phyloP scores from a whole-genome alignment of 2,113 vertebrate genomes.

The Vicugna pacos region DNA sequence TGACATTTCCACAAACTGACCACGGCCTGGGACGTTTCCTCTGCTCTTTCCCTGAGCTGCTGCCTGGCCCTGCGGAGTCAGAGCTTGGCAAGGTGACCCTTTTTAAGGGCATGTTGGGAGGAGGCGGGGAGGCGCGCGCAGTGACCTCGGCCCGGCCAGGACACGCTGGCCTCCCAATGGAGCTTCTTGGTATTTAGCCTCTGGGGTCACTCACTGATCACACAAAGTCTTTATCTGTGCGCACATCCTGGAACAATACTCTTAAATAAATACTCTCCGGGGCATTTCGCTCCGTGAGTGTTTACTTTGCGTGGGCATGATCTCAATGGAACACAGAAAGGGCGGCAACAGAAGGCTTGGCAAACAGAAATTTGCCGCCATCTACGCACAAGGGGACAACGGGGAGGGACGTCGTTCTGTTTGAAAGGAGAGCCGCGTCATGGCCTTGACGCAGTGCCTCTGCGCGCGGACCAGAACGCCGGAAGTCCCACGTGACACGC shows the following conservation, averaged over 20 bases:
- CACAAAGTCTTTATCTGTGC: slow-evolving; percentile 62
- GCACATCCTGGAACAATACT: slow-evolving; percentile 80
- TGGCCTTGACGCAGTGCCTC: slow-evolving; percentile 74
- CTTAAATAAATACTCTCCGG: slow-evolving; percentile 79
- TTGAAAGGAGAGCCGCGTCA: slow-evolving; percentile 82
- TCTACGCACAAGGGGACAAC: slow-evolving; percentile 80
- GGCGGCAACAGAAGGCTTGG: slow-evolving; percentile 73
- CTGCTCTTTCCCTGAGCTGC: neutral
- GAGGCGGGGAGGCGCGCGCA: neutral
- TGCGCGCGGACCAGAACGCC: slow-evolving; percentile 73
- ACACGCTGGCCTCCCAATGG: neutral
- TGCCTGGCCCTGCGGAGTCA: neutral
- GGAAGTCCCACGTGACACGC: slow-evolving; percentile 76
- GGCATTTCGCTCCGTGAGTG: slow-evolving; percentile 71
- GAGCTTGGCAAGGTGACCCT: slow-evolving; percentile 40
- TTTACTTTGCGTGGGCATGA: slow-evolving; percentile 80
- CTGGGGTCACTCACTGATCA: slow-evolving; percentile 55
- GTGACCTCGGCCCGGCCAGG: neutral
- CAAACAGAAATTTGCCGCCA: slow-evolving; percentile 79
- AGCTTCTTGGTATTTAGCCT: slow-evolving; percentile 48
- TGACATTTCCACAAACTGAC: neutral
- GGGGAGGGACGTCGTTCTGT: slow-evolving; percentile 73
- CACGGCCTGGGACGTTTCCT: neutral
- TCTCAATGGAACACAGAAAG: slow-evolving; percentile 81
- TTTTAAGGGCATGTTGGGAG: slow-evolving; percentile 12